Percentiles rank a stretch among this genome's conserved stretches.
Evolutionary conservation across 2,113 vertebrate genomes (phyloP).

Genomic region (Typhlomys cinereus): DNA sequence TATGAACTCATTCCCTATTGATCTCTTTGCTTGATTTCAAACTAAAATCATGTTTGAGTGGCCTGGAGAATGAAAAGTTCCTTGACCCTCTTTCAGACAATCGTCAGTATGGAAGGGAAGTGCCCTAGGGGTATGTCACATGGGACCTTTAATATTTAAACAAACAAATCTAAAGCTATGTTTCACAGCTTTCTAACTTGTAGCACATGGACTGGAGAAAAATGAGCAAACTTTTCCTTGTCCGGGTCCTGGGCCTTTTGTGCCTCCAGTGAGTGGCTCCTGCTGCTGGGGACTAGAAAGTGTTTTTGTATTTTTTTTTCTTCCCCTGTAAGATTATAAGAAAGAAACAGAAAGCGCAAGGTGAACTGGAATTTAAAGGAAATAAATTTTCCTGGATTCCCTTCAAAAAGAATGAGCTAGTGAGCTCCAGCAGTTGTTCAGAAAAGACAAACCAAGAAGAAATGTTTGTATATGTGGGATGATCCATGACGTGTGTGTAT

Average conservation of each 20-base stretch:
- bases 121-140: no score
- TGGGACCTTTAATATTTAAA: neutral
- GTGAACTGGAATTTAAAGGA: no score
- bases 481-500: neutral
- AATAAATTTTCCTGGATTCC: neutral
- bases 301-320: no score
- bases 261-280: neutral
- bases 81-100: no score
- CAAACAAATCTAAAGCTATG: neutral
- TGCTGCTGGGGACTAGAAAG: no score
- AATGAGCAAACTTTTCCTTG: neutral
- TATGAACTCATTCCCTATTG: neutral
- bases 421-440: neutral
- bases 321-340: no score
- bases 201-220: neutral
- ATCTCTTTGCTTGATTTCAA: neutral
- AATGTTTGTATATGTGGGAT: neutral
- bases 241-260: neutral
- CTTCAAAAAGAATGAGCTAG: neutral
- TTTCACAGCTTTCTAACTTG: neutral
- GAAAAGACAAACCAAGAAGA: neutral
- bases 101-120: neutral
- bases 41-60: neutral
- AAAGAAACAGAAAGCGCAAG: no score
- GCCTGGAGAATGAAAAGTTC: no score